Conservation (phyloP, 2,797 vertebrate species). For the Acanthornis magna region DNA sequence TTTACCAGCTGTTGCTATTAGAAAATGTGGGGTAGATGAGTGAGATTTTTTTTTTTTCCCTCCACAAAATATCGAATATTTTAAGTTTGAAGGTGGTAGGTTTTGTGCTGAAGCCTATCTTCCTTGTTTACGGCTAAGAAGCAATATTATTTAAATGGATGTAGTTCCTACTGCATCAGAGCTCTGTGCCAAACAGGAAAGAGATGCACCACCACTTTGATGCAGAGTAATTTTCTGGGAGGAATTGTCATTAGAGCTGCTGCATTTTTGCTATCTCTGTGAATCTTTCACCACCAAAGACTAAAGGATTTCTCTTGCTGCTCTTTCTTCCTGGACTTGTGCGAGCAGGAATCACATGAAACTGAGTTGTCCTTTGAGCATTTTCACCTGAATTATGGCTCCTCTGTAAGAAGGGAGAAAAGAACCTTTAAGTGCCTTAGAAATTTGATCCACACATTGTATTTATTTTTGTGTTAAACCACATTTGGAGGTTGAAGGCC, state of each 20-base stretch:
- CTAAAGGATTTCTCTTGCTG: background rate
- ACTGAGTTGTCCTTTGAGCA: background rate
- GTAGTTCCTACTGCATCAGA: background rate
- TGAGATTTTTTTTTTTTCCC: background rate
- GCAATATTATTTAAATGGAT: rapidly evolving
- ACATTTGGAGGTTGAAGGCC: background rate
- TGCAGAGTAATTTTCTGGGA: background rate
- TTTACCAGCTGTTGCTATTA: background rate
- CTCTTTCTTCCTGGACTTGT: background rate
- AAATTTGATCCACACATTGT: background rate
- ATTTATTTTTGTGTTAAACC: background rate
- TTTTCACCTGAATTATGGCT: background rate
- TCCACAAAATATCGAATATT: background rate
- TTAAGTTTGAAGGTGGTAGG: background rate
- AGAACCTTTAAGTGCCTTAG: background rate
- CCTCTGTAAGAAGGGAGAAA: background rate
- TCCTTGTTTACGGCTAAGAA: background rate
- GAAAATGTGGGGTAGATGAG: background rate
- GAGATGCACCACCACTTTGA: background rate
- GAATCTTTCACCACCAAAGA: background rate
- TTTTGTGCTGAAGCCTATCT: background rate
- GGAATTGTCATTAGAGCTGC: background rate
- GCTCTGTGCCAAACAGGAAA: background rate
- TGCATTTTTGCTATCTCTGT: background rate
- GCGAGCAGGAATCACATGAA: background rate